A percentile compares a stretch with the other conserved stretches of the same genome.
These are phyloP conservation scores for Podarcis raffonei DNA, from an alignment of 2,113 vertebrate species.

Conservation along the genomic window DNA sequence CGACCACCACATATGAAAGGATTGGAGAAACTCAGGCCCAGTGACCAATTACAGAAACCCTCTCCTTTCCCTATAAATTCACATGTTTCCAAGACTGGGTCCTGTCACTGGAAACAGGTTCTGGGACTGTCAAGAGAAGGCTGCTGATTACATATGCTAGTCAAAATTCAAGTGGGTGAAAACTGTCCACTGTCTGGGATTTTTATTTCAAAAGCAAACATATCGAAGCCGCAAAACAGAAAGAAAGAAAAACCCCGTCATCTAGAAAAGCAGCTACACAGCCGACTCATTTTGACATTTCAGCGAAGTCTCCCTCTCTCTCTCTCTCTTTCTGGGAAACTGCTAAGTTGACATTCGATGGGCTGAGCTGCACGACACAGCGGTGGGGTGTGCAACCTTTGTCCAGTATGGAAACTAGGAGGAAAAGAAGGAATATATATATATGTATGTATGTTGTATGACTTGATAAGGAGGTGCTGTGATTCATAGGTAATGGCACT, in stretches of 20 bases:
- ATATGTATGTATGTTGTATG: background rate
- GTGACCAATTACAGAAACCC: background rate
- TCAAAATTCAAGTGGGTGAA: background rate
- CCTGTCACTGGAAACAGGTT: background rate
- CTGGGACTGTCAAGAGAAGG: background rate
- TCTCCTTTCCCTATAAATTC: background rate
- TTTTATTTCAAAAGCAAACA: background rate
- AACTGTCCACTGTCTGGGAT: background rate
- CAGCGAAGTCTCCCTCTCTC: background rate
- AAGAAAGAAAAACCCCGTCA: background rate
- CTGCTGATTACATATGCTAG: background rate
- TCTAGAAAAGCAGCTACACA: background rate
- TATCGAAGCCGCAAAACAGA: background rate
- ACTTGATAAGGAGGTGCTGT: background rate
- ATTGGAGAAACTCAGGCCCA: too few relatives aligned
- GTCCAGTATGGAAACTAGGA: slow-evolving; percentile 13
- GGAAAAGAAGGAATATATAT: background rate
- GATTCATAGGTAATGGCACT: background rate
- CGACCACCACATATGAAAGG: too few relatives aligned
- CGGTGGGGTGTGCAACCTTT: background rate
- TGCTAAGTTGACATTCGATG: background rate
- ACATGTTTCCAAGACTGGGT: background rate
- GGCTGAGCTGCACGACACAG: background rate
- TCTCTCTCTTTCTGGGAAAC: background rate
- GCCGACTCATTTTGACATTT: too few relatives aligned